Percentiles rank a stretch among this genome's conserved stretches.
Evolutionary conservation across 2,888 invertebrate genomes (phyloP).

Genomic region (Minunthozetes semirufus): DNA sequence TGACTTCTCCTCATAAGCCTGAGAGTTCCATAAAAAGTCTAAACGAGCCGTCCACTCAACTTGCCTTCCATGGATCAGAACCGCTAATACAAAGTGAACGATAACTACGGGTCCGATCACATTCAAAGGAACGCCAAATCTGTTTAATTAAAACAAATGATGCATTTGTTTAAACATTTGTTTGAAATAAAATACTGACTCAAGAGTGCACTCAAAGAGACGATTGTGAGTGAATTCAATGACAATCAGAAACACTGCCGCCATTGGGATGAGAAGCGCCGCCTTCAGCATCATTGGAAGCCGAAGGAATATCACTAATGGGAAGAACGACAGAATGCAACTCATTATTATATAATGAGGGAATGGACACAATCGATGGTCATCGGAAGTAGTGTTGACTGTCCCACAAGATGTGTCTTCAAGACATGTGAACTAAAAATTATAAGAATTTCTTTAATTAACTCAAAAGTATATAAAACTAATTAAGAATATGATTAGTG

Average conservation of each 20-base stretch:
- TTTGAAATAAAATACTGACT: slow-evolving; percentile 19
- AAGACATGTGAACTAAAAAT: slow-evolving; percentile 41
- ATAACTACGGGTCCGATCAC: slow-evolving; percentile 63
- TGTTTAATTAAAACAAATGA: slow-evolving; percentile 33
- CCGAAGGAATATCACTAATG: slow-evolving; percentile 74
- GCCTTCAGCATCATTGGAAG: slow-evolving; percentile 76
- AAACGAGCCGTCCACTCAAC: slow-evolving; percentile 75
- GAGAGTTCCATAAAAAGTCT: slow-evolving; percentile 54
- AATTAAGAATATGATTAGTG: neutral
- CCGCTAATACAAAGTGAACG: slow-evolving; percentile 70
- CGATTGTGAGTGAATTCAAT: slow-evolving; percentile 72
- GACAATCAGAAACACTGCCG: slow-evolving; percentile 68
- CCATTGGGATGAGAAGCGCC: slow-evolving; percentile 66
- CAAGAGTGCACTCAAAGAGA: slow-evolving; percentile 66
- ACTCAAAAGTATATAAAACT: neutral
- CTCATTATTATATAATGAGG: slow-evolving; percentile 81
- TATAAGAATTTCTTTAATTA: no score
- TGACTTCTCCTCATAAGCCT: slow-evolving; percentile 78
- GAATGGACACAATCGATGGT: slow-evolving; percentile 71
- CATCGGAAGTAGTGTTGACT: slow-evolving; percentile 45
- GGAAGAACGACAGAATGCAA: slow-evolving; percentile 73
- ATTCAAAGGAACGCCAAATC: slow-evolving; percentile 67
- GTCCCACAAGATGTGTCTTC: slow-evolving; percentile 39
- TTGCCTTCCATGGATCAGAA: slow-evolving; percentile 70
- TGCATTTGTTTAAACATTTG: slow-evolving; percentile 30